Conservation (phyloP, 2,797 vertebrate species). For the Crax fasciolata region DNA sequence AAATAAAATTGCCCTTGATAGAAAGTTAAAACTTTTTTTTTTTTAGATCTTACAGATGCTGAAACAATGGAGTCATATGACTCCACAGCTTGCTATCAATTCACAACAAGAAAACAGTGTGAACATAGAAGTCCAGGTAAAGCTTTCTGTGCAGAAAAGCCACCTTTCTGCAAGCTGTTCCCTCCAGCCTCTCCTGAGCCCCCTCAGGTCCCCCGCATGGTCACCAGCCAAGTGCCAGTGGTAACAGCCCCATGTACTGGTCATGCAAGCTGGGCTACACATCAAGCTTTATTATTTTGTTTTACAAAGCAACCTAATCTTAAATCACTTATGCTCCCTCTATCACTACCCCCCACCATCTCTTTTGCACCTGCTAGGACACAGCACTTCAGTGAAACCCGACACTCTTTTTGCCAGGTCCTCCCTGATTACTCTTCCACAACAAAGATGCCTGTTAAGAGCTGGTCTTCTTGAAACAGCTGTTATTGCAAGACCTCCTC, state of each 20-base stretch:
- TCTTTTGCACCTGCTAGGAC: background rate
- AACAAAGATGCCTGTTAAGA: background rate
- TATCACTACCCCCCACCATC: background rate
- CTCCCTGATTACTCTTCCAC: background rate
- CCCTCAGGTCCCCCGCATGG: background rate
- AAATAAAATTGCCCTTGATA: background rate
- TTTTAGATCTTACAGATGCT: background rate
- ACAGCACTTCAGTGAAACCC: background rate
- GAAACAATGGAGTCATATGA: background rate
- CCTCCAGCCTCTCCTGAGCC: background rate
- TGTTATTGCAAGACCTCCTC: background rate
- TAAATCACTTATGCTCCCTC: background rate
- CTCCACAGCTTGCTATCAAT: background rate
- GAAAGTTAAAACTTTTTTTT: background rate
- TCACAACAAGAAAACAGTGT: background rate
- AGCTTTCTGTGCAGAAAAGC: background rate
- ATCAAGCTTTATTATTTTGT: background rate
- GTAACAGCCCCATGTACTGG: background rate
- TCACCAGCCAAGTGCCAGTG: background rate
- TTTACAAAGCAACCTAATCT: background rate
- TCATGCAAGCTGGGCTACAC: background rate
- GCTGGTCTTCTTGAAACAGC: background rate
- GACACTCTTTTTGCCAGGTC: background rate
- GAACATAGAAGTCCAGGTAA: background rate
- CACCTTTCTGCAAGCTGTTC: background rate